Base-by-base conservation (phyloP, 2,113 vertebrate genomes). In the Upupa epops region DNA sequence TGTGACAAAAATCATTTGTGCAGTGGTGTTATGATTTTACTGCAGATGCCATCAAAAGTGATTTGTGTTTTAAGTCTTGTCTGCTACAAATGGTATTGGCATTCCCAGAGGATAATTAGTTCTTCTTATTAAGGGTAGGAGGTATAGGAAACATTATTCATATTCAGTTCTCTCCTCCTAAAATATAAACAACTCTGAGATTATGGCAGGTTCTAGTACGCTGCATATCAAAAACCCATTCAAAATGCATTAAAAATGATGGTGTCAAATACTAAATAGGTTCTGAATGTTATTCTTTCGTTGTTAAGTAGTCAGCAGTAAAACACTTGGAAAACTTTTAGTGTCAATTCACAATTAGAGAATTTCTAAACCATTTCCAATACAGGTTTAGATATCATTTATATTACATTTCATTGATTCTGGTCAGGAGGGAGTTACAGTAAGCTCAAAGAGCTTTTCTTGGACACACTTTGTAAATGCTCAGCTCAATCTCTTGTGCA, bases 401-500 rank as follows among this genome's bases (percentile, higher is more conserved):
- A 22, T 37, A 70, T 6, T 60, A 11, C 11, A 42, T 52, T 76
- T 32, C 37, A 80, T 51, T 69, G 45, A 40, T 36, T 32, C 18
- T 80, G 6, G 4, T 79, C 40, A 55, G 29, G 71, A 52, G 14
- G 22, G 45, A 54, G 8, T 22, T 55, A 11, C 11, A 10, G n/a
- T 24, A 66, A 54, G 2, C 28, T 66, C 32, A 5, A 3, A 69
- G 21, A 29, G 15, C 6, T 63, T 63, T 92, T 13, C 25, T 28
- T 46, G 63, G 54, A 16, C 29, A 75, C 5, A 37, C n/a, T 80
- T 69, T 74, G 40, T 34, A 86, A 60, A 91, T 37, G 11, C 22
- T 21, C 14, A 11, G 21, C 42, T 59, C 2, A 0, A 22, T 21
- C 21, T 48, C 14, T 58, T 0, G 0, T 14, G 48, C n/a, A 61